Conservation (phyloP, 1,140 invertebrate species). For the Drosophila pectinifera region DNA sequence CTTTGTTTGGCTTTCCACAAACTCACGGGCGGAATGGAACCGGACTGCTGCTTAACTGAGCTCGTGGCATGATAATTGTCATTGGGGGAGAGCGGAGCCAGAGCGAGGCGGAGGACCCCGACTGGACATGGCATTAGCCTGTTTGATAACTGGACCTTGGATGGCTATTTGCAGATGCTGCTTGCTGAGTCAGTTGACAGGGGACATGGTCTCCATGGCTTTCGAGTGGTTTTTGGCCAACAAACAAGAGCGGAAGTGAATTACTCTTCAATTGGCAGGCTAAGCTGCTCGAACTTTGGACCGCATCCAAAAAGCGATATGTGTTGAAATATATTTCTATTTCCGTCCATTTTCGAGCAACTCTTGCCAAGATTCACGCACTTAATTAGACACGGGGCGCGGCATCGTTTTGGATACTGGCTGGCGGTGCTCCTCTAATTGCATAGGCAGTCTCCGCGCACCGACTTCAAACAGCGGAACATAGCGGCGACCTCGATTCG, state of each 20-base stretch:
- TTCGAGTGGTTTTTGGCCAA: conserved; percentile 28
- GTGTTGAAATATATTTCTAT: conserved; percentile 75
- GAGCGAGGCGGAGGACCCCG: conserved; percentile 4
- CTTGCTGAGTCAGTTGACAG: conserved; percentile 48
- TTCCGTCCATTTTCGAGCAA: conserved; percentile 45
- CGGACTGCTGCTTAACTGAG: conserved; percentile 48
- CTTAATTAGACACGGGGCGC: conserved; percentile 72
- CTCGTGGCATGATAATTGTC: conserved; percentile 66
- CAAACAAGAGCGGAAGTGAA: conserved; percentile 61
- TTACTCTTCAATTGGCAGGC: conserved; percentile 59
- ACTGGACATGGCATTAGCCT: conserved; percentile 41
- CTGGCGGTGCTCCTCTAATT: conserved; percentile 60
- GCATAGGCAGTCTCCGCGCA: conserved; percentile 43
- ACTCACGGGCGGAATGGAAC: conserved; percentile 11
- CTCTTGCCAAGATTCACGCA: conserved; percentile 74
- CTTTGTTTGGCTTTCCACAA: conserved; percentile 48
- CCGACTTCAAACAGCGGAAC: conserved; percentile 47
- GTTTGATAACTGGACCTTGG: conserved; percentile 43
- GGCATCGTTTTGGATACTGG: conserved; percentile 40
- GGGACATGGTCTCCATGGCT: conserved; percentile 27
- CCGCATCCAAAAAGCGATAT: conserved; percentile 42
- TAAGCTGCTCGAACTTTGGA: conserved; percentile 55
- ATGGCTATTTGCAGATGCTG: conserved; percentile 49
- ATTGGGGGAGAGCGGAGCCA: conserved; percentile 32
- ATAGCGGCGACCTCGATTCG: conserved; percentile 51